phyloP scores from a whole-genome alignment of 2,797 vertebrate species.

The Synanceia verrucosa region DNA sequence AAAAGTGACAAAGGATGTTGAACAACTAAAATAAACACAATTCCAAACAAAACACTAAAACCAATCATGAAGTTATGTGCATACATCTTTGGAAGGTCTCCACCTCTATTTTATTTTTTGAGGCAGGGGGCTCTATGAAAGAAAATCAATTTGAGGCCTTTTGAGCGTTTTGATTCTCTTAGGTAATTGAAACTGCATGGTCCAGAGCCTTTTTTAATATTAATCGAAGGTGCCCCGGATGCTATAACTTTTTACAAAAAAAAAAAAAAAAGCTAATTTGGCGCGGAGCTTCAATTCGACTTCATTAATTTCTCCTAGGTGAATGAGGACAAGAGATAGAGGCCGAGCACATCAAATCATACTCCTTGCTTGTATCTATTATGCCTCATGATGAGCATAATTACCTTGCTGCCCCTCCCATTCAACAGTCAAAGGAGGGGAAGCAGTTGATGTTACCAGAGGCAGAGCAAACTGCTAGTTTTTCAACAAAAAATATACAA shows the following conservation, averaged over 20 bases:
- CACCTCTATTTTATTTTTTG: slow-evolving; percentile 22
- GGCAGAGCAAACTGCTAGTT: background rate
- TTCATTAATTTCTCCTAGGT: slow-evolving; percentile 72
- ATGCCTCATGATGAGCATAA: slow-evolving; percentile 65
- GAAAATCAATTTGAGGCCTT: slow-evolving; percentile 74
- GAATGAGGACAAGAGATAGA: slow-evolving; percentile 56
- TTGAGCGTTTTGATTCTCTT: slow-evolving; percentile 74
- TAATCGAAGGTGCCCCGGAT: slow-evolving; percentile 71
- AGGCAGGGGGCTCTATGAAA: slow-evolving; percentile 14
- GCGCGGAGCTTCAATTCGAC: slow-evolving; percentile 53
- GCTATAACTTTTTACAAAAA: slow-evolving; percentile 51
- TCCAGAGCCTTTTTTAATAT: slow-evolving; percentile 77
- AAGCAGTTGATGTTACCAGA: background rate
- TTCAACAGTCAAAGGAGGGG: slow-evolving; percentile 39
- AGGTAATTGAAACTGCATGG: slow-evolving; percentile 81
- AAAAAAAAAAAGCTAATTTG: slow-evolving; percentile 57
- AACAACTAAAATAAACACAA: background rate
- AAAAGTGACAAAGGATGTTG: background rate
- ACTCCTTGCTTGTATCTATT: slow-evolving; percentile 54
- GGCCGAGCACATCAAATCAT: slow-evolving; percentile 54
- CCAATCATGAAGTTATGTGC: background rate
- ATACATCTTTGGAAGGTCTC: slow-evolving; percentile 16
- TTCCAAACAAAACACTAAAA: background rate
- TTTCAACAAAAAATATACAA: background rate
- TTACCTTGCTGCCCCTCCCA: slow-evolving; percentile 53